Conservation (phyloP, 2,113 vertebrate species). For the Hemibates koningsi region DNA sequence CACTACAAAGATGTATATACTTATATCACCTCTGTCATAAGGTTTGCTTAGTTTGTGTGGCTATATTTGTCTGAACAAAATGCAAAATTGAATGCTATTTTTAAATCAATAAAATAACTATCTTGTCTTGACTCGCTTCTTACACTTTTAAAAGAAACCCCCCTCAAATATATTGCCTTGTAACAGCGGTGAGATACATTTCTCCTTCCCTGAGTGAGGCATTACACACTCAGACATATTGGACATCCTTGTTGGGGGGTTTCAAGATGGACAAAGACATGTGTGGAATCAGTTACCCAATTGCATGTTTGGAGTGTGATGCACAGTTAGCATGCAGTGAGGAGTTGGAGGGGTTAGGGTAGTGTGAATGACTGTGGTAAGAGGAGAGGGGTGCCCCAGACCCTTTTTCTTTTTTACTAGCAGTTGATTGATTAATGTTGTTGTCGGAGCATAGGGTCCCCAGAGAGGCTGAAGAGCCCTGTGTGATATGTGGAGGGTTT, state of each 20-base stretch:
- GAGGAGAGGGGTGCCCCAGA: conserved; percentile 57
- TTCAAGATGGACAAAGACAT: conserved; percentile 71
- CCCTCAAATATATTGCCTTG: conserved; percentile 11
- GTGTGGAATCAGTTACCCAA: conserved; percentile 71
- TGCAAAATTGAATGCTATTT: not conserved
- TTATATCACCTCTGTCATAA: not conserved
- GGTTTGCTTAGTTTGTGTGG: not conserved
- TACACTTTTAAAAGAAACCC: not conserved
- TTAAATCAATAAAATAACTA: not conserved
- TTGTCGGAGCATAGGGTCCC: conserved; percentile 68
- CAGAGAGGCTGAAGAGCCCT: conserved; percentile 72
- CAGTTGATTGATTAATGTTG: conserved; percentile 75
- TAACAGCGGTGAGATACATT: conserved; percentile 50
- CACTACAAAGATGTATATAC: not conserved
- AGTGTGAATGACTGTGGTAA: conserved; percentile 59
- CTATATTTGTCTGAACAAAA: not conserved
- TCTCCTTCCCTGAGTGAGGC: conserved; percentile 39
- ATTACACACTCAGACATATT: conserved; percentile 45
- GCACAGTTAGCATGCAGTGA: conserved; percentile 57
- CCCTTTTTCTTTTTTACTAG: conserved; percentile 28
- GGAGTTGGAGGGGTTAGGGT: conserved; percentile 3
- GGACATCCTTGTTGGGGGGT: conserved; percentile 47
- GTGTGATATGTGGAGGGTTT: conserved; percentile 82
- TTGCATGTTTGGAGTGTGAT: conserved; percentile 54
- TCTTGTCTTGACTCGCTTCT: not conserved